A percentile compares a stretch with the other conserved stretches of the same genome.
Evolutionary conservation across 2,888 invertebrate species (phyloP).

Genomic region (Andrena trimmerana): DNA sequence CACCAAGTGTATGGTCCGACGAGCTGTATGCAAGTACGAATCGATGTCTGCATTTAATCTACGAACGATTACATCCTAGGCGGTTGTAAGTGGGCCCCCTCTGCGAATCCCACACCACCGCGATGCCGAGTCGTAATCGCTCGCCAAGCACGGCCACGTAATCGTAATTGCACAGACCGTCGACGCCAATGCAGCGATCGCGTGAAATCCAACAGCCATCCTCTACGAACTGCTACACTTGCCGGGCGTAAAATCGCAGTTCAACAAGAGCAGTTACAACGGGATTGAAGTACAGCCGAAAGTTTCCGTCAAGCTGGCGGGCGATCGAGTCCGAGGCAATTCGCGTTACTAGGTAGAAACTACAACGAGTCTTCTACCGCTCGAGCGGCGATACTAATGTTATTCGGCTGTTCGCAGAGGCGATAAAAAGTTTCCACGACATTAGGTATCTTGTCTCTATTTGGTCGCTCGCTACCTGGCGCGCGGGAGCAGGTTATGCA

Average conservation of each 20-base stretch:
- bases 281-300: background rate
- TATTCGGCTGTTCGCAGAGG: slow-evolving; percentile 65
- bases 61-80: slow-evolving; percentile 63
- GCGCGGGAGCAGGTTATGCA: slow-evolving; percentile 77
- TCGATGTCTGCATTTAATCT: slow-evolving; percentile 61
- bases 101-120: slow-evolving; percentile 44
- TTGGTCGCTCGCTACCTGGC: slow-evolving; percentile 67
- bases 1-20: slow-evolving; percentile 66
- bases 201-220: no score
- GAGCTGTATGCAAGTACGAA: slow-evolving; percentile 65
- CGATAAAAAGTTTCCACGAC: slow-evolving; percentile 79
- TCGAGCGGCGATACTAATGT: slow-evolving; percentile 46
- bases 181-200: no score
- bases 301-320: background rate
- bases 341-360: slow-evolving; percentile 47
- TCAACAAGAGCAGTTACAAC: background rate
- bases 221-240: background rate
- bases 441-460: slow-evolving; percentile 79
- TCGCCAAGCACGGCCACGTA: slow-evolving; percentile 1
- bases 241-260: background rate
- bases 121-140: slow-evolving; percentile 29
- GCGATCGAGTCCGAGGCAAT: background rate
- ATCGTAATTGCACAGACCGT: background rate
- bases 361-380: slow-evolving; percentile 28
- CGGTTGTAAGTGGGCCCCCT: slow-evolving; percentile 63